Percentiles rank a stretch among this genome's conserved stretches.
phyloP scores from a whole-genome alignment of 2,888 invertebrate species.

The Eilema sororculum region DNA sequence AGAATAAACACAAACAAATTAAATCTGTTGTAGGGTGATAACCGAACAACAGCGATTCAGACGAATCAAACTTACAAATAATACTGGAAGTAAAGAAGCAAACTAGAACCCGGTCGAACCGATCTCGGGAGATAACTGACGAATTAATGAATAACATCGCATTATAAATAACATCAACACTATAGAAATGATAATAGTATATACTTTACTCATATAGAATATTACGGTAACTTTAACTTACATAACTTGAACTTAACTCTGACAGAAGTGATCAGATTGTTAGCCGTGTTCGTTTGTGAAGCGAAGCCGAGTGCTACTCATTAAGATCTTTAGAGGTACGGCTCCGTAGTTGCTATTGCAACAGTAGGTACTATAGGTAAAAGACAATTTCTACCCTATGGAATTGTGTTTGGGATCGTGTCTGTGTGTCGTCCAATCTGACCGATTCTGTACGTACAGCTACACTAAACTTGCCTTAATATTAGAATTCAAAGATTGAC shows the following conservation, averaged over 20 bases:
- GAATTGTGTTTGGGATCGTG: background rate
- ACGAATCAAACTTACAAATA: conserved; percentile 32
- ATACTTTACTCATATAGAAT: conserved; percentile 57
- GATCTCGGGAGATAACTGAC: conserved; percentile 53
- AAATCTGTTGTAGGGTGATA: conserved; percentile 25
- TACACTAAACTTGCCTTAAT: conserved; percentile 73
- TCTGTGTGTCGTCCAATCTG: conserved; percentile 58
- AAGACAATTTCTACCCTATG: background rate
- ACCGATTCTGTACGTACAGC: conserved; percentile 66
- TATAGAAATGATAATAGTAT: conserved; percentile 61
- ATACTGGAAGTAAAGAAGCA: conserved; percentile 38
- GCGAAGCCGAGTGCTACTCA: conserved; percentile 1
- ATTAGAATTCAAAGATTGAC: conserved; percentile 75
- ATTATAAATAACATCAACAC: conserved; percentile 69
- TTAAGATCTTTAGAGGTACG: background rate
- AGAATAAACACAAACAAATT: conserved; percentile 36
- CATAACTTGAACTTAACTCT: conserved; percentile 56
- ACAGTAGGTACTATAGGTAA: background rate
- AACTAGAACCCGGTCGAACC: conserved; percentile 19
- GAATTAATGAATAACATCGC: conserved; percentile 59
- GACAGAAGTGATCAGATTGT: conserved; percentile 70
- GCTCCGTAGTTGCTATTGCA: background rate
- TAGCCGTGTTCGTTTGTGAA: conserved; percentile 24
- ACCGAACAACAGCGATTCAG: conserved; percentile 33
- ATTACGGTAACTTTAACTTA: conserved; percentile 67